Evolutionary conservation across 1,140 invertebrate species (phyloP).

Genomic region (Brachionus koreanus): DNA sequence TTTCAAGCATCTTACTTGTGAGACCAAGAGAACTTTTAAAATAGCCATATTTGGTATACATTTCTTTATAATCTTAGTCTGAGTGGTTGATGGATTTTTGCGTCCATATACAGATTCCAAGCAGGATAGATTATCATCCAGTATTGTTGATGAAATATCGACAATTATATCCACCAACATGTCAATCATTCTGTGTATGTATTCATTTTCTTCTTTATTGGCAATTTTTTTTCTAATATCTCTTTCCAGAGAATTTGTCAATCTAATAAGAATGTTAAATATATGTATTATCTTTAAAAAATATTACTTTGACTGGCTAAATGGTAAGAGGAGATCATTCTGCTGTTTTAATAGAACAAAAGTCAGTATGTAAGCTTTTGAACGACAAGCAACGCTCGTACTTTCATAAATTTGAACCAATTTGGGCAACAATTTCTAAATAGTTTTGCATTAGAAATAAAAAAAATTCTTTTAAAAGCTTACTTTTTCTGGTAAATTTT

Average conservation of each 20-base stretch:
- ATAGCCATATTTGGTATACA: conserved; percentile 51
- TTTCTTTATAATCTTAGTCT: conserved; percentile 51
- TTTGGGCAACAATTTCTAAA: conserved; percentile 23
- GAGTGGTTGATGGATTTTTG: conserved; percentile 53
- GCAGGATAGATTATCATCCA: conserved; percentile 49
- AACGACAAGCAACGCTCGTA: background rate
- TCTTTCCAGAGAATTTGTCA: conserved; percentile 26
- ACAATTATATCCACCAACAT: conserved; percentile 14
- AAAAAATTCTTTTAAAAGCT: background rate
- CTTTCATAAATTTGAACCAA: conserved; percentile 30
- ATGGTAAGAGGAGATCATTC: conserved; percentile 5
- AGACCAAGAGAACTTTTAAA: conserved; percentile 51
- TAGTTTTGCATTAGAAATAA: background rate
- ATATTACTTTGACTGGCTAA: conserved; percentile 35
- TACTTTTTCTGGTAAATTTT: conserved; percentile 28
- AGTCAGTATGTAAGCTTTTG: conserved; percentile 35
- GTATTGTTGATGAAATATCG: background rate
- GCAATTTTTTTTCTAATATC: conserved; percentile 15
- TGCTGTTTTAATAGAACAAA: conserved; percentile 32
- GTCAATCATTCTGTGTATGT: conserved; percentile 32
- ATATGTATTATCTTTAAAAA: background rate
- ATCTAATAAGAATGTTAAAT: background rate
- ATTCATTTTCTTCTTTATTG: conserved; percentile 16
- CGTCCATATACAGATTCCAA: conserved; percentile 52
- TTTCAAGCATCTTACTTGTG: conserved; percentile 48